A percentile compares a stretch with the other conserved stretches of the same genome.
These are phyloP conservation scores for Campopleginae sp. DNA, from an alignment of 2,888 invertebrate genomes.

Conservation along the genomic window DNA sequence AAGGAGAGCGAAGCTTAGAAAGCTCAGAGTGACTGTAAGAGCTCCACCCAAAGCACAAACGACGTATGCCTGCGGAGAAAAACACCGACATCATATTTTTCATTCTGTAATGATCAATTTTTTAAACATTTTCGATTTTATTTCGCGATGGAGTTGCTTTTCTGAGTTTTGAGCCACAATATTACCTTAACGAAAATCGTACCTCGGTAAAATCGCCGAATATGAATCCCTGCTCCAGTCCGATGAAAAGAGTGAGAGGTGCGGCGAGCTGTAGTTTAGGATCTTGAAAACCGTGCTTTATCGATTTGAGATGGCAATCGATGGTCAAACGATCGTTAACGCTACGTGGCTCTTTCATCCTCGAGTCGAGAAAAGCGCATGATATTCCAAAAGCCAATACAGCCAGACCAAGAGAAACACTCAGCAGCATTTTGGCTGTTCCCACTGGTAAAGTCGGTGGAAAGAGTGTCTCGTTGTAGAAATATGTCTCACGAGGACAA, in stretches of 20 bases:
- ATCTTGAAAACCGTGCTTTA: constrained; percentile 86
- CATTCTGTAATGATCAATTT: background rate
- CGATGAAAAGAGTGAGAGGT: constrained; percentile 92
- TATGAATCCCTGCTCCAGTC: constrained; percentile 94
- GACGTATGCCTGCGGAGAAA: constrained; percentile 89
- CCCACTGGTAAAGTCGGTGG: constrained; percentile 73
- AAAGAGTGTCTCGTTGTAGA: constrained; percentile 76
- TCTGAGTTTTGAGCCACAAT: background rate
- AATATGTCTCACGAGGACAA: constrained; percentile 78
- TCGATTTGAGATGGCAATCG: constrained; percentile 83
- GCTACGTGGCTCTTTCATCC: constrained; percentile 79
- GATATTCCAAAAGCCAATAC: constrained; percentile 80
- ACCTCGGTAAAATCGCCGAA: constrained; percentile 93
- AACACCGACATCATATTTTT: constrained; percentile 3
- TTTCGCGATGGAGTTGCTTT: background rate
- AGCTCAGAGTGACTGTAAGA: constrained; percentile 89
- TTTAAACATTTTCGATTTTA: background rate
- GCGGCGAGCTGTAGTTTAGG: constrained; percentile 89
- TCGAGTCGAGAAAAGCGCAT: constrained; percentile 80
- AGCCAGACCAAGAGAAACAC: constrained; percentile 79
- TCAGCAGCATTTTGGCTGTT: constrained; percentile 78
- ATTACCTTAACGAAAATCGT: constrained; percentile 36
- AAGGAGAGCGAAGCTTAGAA: constrained; percentile 90
- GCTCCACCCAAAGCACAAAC: constrained; percentile 92
- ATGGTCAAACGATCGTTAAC: constrained; percentile 73